phyloP scores from a whole-genome alignment of 1,140 invertebrate species.

The Saccostrea glomerata region DNA sequence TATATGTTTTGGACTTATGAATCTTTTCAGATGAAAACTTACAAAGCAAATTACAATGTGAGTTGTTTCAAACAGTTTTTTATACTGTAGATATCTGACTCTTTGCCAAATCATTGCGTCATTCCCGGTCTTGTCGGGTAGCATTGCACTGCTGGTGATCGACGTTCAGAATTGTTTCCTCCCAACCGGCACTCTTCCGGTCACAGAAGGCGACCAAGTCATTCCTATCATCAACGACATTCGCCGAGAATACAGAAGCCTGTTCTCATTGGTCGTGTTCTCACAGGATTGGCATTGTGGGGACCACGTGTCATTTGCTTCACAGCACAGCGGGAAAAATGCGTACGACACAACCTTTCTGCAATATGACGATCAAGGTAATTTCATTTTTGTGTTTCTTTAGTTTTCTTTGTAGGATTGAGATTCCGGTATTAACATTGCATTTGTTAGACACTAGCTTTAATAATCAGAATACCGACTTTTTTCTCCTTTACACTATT shows the following conservation, averaged over 20 bases:
- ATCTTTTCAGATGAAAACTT: too few species aligned
- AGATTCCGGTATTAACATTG: too few species aligned
- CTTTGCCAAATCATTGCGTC: background rate
- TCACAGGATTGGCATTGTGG: constrained; percentile 71
- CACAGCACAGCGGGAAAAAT: constrained; percentile 56
- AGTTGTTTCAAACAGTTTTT: background rate
- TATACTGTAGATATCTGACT: background rate
- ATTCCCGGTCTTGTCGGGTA: constrained; percentile 19
- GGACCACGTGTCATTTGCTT: constrained; percentile 72
- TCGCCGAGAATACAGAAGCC: constrained; percentile 52
- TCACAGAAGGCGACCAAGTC: constrained; percentile 61
- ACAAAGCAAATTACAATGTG: too few species aligned
- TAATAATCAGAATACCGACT: too few species aligned
- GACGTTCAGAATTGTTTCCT: constrained; percentile 74
- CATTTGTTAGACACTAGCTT: too few species aligned
- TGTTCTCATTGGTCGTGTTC: constrained; percentile 66
- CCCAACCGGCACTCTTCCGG: constrained; percentile 63
- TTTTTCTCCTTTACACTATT: too few species aligned
- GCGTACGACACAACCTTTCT: constrained; percentile 52
- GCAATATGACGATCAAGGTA: constrained; percentile 62
- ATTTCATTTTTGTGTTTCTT: background rate
- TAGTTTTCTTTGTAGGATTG: too few species aligned
- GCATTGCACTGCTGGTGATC: constrained; percentile 65
- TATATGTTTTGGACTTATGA: too few species aligned
- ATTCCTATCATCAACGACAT: constrained; percentile 68